A percentile compares a stretch with the other conserved stretches of the same genome.
Evolutionary conservation across 2,888 invertebrate genomes (phyloP).

Genomic region (Meiosimyza platycephala): DNA sequence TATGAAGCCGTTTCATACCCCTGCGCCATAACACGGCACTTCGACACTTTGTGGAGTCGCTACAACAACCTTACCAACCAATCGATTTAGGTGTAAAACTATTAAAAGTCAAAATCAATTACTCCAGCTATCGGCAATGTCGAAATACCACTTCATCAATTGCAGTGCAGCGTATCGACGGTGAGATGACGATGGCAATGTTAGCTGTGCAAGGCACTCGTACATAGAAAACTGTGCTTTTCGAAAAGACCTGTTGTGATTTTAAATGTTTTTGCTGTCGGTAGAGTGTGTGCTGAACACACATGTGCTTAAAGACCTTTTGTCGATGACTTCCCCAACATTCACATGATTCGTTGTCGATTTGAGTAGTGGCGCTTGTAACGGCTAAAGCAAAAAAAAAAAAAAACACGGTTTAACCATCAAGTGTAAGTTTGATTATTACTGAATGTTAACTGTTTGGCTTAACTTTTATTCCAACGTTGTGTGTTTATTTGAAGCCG

Average conservation of each 20-base stretch:
- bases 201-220: background rate
- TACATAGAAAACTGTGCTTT: background rate
- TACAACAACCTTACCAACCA: background rate
- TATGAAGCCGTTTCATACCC: background rate
- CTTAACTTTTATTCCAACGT: too few species aligned
- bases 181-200: background rate
- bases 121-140: slow-evolving; percentile 21
- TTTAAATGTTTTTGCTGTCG: background rate
- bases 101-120: slow-evolving; percentile 22
- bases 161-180: background rate
- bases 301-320: background rate
- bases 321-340: background rate
- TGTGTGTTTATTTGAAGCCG: too few species aligned
- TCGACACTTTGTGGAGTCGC: background rate
- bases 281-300: background rate
- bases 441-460: too few species aligned
- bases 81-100: slow-evolving; percentile 19
- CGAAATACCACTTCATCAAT: slow-evolving; percentile 17
- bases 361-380: slow-evolving; percentile 14
- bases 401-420: too few species aligned
- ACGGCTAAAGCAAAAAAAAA: background rate
- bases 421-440: too few species aligned
- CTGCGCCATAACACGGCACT: background rate
- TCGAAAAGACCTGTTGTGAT: slow-evolving; percentile 6
- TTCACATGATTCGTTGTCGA: slow-evolving; percentile 5